Base-by-base conservation (phyloP, 2,888 invertebrate genomes). In the Alentia gelatinosa region DNA sequence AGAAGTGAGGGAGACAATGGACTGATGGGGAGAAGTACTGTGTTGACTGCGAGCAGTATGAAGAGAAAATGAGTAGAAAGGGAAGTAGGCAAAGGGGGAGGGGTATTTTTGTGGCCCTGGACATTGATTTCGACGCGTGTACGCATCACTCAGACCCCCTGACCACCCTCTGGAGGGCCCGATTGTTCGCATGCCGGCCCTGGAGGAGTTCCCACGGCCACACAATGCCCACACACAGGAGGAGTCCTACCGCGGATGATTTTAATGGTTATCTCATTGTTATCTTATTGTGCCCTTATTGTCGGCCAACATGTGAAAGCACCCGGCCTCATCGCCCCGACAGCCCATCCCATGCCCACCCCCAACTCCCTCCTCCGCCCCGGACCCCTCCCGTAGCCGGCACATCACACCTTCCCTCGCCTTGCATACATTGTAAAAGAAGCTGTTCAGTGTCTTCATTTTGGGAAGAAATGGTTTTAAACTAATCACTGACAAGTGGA, bases 201-300 rank as follows among this genome's bases (percentile, higher is more conserved):
- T 83, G 83, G 83, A 83, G 83, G 26, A 40, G 83, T 83, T 83
- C 83, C 83, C 83, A 83, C 83, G 83, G 83, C 39, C 83, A 83
- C 23, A 83, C 83, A 83, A 83, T 37, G 40, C 26, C 35, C 83
- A 35, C 19, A 37, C 83, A 37, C 83, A 35, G 83, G 39, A 37
- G 39, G 40, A 37, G 39, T 35, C 23, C 12, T 26, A 12, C 37
- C 5, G 39, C 12, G 83, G 40, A 35, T 83, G 83, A 83, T 83
- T 83, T 83, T 83, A 83, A 83, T 83, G 83, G 83, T 83, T 83
- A 83, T 83, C 39, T 83, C 39, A 83, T 83, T 83, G 83, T 83
- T 83, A 83, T 83, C 83, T 83, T 83, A 83, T 83, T 83, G 83
- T 83, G 39, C 37, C 40, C 83, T 83, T 83, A 83, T 83, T 83